phyloP scores from a whole-genome alignment of 1,140 invertebrate genomes.

The Chironomus tepperi region DNA sequence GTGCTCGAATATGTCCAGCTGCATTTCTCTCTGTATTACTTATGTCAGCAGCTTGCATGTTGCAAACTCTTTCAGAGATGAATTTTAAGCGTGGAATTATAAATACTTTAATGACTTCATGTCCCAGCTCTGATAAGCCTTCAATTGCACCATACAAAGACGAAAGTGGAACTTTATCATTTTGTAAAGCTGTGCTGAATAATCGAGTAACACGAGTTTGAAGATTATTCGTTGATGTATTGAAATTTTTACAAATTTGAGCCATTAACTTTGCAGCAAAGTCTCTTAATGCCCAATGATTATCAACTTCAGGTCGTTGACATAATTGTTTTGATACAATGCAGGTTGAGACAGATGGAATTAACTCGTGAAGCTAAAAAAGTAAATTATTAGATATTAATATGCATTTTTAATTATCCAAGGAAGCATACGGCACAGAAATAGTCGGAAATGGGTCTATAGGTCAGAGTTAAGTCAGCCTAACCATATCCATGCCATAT shows the following conservation, averaged over 20 bases:
- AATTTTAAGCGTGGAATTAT: conserved; percentile 80
- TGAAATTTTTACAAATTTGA: conserved; percentile 95
- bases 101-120: conserved; percentile 89
- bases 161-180: conserved; percentile 77
- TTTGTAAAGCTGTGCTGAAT: conserved; percentile 63
- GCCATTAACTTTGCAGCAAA: conserved; percentile 92
- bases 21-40: conserved; percentile 81
- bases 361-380: conserved; percentile 95
- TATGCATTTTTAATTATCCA: no score
- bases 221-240: conserved; percentile 91
- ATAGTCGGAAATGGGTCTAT: no score
- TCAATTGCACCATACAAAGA: conserved; percentile 91
- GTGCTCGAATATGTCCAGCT: conserved; percentile 84
- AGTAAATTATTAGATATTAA: no score
- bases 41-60: conserved; percentile 54
- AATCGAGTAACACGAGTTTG: conserved; percentile 83
- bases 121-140: conserved; percentile 82
- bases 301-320: conserved; percentile 90
- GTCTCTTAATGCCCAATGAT: conserved; percentile 97
- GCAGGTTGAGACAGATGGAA: conserved; percentile 94
- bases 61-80: conserved; percentile 72
- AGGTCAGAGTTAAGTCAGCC: no score
- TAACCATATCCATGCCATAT: no score
- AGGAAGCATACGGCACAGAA: no score
- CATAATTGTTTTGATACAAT: conserved; percentile 95